Conservation (phyloP, 2,113 vertebrate genomes). For the Atractosteus spatula region DNA sequence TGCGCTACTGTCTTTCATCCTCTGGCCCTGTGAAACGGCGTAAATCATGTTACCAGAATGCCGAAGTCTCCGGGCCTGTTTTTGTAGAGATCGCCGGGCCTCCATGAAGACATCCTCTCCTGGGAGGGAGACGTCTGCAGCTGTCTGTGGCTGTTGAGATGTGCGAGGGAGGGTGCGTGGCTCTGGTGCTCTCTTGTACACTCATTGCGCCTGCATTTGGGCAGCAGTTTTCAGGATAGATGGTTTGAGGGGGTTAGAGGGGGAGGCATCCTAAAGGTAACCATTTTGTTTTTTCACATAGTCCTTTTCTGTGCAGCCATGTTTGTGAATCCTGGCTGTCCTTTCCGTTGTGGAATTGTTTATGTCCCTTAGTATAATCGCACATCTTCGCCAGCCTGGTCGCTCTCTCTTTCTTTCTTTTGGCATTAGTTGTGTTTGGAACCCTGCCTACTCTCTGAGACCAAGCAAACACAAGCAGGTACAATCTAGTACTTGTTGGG, state of each 20-base stretch:
- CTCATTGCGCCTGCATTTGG: not conserved
- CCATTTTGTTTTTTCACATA: conserved; percentile 20
- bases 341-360: conserved; percentile 51
- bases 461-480: conserved; percentile 48
- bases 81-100: conserved; percentile 67
- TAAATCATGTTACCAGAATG: conserved; percentile 72
- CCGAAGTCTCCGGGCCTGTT: conserved; percentile 65
- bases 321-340: conserved; percentile 50
- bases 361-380: conserved; percentile 61
- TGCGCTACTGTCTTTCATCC: conserved; percentile 58
- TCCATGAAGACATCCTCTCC: conserved; percentile 58
- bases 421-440: conserved; percentile 20
- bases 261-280: conserved; percentile 6
- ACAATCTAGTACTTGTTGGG: conserved; percentile 49
- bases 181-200: not conserved
- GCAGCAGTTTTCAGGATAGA: not conserved
- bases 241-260: not conserved
- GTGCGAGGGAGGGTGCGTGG: not conserved
- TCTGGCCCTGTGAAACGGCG: conserved; percentile 56
- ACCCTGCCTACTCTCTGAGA: conserved; percentile 10
- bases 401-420: conserved; percentile 22
- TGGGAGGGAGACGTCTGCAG: conserved; percentile 57
- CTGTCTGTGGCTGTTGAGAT: conserved; percentile 39
- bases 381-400: conserved; percentile 44
- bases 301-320: conserved; percentile 18